Evolutionary conservation across 2,888 invertebrate species (phyloP), one percentile per base, ranked within the genome.

Genomic region (Aleiodes alternator): DNA sequence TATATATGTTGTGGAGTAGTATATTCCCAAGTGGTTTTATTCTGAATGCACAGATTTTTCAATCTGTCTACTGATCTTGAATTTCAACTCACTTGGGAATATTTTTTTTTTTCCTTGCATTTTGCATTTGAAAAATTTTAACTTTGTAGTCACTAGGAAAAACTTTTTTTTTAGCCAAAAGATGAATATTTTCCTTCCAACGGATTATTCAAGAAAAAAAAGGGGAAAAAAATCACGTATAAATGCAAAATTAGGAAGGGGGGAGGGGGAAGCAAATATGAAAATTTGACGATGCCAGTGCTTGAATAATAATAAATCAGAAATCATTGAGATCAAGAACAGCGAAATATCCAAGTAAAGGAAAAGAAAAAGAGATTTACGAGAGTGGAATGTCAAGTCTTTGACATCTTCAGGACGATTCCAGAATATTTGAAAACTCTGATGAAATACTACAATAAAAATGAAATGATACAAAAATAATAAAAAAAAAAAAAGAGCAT

Each of bases 51-150:
- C 48, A 71, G 68, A 76, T 57, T 76, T 76, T 76, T 76, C 71
- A 76, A 76, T 76, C 75, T 76, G 75, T 76, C 64, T 76, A 76
- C 72, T 59, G 75, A 76, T 76, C 72, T 71, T 72, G 75, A 76
- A 76, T 76, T 72, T 72, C 72, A 76, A 72, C 56, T 70, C 38
- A 23, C 64, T 48, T 43, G 64, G 48, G 59, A 59, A 34, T 59
- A 14, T 31, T 57, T 57, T 31, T 12, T 3, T 31, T 57, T 57
- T 57, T 55, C 3, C 3, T 57, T 11, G n/a, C 34, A 34, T 59
- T 59, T 59, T 59, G 23, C 14, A 31, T 34, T 31, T 59, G 55
- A 16, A 55, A 14, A 55, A 64, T 64, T 64, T 64, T 23, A 64
- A 64, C 48, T 64, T 64, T 14, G 16, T 11, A 43, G 16, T 43